Base-by-base conservation (phyloP, 2,888 invertebrate species). In the Panzeria rudis region DNA sequence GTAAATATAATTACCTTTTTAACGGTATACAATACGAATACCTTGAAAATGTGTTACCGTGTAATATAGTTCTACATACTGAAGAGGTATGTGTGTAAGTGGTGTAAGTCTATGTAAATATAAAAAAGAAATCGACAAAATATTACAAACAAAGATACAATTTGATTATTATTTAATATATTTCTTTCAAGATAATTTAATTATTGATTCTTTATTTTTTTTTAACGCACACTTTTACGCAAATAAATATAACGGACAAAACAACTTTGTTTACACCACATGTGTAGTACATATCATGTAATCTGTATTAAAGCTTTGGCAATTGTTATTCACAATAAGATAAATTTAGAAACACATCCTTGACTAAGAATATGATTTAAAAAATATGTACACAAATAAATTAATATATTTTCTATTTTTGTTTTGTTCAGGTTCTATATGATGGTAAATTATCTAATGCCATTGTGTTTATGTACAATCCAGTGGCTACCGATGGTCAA, bases 401-500 rank as follows among this genome's bases (percentile, higher is more conserved):
- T 4, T 8, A 38, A 38, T 11, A 38, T 15, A 20, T 64, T 25
- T 17, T 54, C 50, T 47, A 71, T 61, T 68, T 66, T 35, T 25
- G n/a, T 25, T 73, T 71, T 54, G 32, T 38, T 66, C 94, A 98
- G 98, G 98, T 99, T 87, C 94, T 99, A 89, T 99, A 99, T 93
- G 99, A 99, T 93, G 99, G 99, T 86, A 98, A 98, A 93, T 94
- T 99, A 91, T 98, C 99, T 86, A 97, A 96, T 90, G 97, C 97
- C 88, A 97, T 99, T 92, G 98, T 99, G 91, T 99, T 99, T 94
- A 98, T 99, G 97, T 99, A 99, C 95, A 99, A 99, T 94, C 99
- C 99, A 86, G 99, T 99, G 90, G 99, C 99, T 86, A 99, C 99
- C 87, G 99, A 99, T 93, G 98, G 98, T 87, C 99, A 99, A 93